Evolutionary conservation across 1,140 invertebrate species (phyloP).

Genomic region (Parasteatoda tepidariorum): DNA sequence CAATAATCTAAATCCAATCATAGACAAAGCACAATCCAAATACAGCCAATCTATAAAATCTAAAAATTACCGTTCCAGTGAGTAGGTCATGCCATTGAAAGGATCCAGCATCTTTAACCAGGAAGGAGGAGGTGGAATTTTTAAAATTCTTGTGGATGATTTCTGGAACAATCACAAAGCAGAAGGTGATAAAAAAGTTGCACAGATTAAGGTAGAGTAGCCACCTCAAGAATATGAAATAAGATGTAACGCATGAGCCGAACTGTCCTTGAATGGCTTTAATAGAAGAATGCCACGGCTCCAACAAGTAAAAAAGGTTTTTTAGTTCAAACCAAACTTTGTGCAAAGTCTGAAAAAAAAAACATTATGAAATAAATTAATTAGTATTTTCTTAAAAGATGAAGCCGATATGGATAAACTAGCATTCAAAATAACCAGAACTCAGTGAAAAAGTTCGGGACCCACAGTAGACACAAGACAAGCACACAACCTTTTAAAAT

Average conservation of each 20-base stretch:
- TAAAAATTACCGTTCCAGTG: slow-evolving; percentile 42
- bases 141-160: background rate
- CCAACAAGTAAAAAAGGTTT: slow-evolving; percentile 22
- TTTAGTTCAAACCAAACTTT: slow-evolving; percentile 25
- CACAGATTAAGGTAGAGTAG: slow-evolving; percentile 95
- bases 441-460: background rate
- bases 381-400: too few species aligned
- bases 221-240: slow-evolving; percentile 98
- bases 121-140: background rate
- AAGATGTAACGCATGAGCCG: slow-evolving; percentile 96
- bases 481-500: too few species aligned
- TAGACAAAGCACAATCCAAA: too few species aligned
- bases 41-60: too few species aligned
- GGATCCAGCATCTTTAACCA: background rate
- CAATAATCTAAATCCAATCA: too few species aligned
- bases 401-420: too few species aligned
- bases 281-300: slow-evolving; percentile 40
- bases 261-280: slow-evolving; percentile 78
- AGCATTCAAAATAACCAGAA: background rate
- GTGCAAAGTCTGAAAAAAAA: slow-evolving; percentile 36
- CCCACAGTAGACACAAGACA: too few species aligned
- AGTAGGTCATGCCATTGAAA: slow-evolving; percentile 14
- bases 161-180: slow-evolving; percentile 88
- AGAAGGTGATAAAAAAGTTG: slow-evolving; percentile 82
- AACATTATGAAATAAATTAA: background rate